Evolutionary conservation across 2,113 vertebrate genomes (phyloP).

Genomic region (Trematomus loennbergii): DNA sequence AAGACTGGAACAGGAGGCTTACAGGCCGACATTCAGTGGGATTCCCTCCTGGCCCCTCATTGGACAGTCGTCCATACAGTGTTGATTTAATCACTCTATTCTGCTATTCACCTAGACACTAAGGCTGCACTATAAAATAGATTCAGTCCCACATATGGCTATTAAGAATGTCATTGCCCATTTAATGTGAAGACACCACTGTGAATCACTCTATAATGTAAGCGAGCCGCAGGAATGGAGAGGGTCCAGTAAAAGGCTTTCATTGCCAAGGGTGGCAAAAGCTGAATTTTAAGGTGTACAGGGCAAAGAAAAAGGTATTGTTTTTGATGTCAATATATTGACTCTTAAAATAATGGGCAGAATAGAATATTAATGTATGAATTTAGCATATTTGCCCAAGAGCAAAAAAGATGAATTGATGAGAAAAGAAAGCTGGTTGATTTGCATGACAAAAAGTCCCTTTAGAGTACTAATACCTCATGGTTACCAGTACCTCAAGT

Average conservation of each 20-base stretch:
- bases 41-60: constrained; percentile 69
- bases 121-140: constrained; percentile 40
- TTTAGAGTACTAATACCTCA: constrained; percentile 60
- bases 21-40: constrained; percentile 62
- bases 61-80: constrained; percentile 62
- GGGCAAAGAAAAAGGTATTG: constrained; percentile 54
- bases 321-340: constrained; percentile 62
- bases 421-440: constrained; percentile 62
- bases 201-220: constrained; percentile 52
- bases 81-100: constrained; percentile 77
- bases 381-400: constrained; percentile 74
- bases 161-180: constrained; percentile 57
- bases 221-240: constrained; percentile 50
- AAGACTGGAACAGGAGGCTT: constrained; percentile 76
- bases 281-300: constrained; percentile 44
- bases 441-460: constrained; percentile 75
- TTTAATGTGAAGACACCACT: constrained; percentile 62
- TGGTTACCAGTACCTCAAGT: constrained; percentile 57
- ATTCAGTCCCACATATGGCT: constrained; percentile 50
- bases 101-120: constrained; percentile 37
- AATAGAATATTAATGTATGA: constrained; percentile 65
- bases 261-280: constrained; percentile 58
- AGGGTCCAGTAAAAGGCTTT: constrained; percentile 43
- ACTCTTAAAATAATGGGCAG: constrained; percentile 56
- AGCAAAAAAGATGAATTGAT: constrained; percentile 74